Conservation (phyloP, 2,888 invertebrate genomes). For the Meta bourneti region DNA sequence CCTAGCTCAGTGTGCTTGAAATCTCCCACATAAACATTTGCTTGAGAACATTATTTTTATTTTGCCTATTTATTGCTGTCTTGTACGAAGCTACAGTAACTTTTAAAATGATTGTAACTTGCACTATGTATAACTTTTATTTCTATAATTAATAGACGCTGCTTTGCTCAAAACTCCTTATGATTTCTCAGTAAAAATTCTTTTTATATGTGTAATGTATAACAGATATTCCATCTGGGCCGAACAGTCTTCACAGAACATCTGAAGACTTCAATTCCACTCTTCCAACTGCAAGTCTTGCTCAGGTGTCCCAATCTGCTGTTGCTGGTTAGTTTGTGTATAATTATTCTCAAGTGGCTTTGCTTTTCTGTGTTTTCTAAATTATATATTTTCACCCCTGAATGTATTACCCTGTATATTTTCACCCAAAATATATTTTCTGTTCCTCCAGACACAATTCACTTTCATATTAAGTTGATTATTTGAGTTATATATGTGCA, state of each 20-base stretch:
- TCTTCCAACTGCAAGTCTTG: slow-evolving; percentile 52
- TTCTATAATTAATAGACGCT: neutral
- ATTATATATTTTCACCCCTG: neutral
- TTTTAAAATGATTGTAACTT: neutral
- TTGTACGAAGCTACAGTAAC: neutral
- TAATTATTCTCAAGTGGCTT: neutral
- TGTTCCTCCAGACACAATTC: neutral
- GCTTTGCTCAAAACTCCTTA: neutral
- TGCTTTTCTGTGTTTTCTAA: neutral
- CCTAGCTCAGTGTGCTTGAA: neutral
- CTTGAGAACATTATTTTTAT: neutral
- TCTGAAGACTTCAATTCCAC: slow-evolving; percentile 70
- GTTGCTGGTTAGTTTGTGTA: slow-evolving; percentile 45
- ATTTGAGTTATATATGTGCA: neutral
- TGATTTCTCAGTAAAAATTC: neutral
- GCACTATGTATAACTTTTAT: neutral
- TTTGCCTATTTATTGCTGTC: neutral
- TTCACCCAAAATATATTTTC: neutral
- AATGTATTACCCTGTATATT: neutral
- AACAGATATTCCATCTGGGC: slow-evolving; percentile 57
- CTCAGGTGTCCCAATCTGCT: slow-evolving; percentile 57
- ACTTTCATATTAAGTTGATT: neutral
- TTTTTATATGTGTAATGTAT: slow-evolving; percentile 15
- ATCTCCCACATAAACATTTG: neutral
- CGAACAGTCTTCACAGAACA: slow-evolving; percentile 67